A percentile compares a stretch with the other conserved stretches of the same genome.
Conservation (phyloP, 1,140 invertebrate species). For the Pemphigus obesinymphae region DNA sequence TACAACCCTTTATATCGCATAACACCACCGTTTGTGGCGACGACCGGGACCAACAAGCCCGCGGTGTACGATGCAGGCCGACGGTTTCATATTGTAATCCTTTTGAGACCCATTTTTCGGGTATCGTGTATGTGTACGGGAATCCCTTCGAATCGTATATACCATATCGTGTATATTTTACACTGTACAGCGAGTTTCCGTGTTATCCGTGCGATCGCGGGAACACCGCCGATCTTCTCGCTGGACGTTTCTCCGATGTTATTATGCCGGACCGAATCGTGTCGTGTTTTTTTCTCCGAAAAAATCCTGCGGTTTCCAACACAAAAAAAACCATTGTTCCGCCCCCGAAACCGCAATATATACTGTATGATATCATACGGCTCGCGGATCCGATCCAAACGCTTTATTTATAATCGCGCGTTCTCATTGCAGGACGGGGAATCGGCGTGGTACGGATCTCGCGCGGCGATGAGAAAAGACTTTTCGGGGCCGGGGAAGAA, state of each 20-base stretch:
- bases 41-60: background rate
- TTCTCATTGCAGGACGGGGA: background rate
- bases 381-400: background rate
- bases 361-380: too few relatives aligned
- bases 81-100: background rate
- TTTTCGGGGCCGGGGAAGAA: background rate
- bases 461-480: background rate
- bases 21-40: background rate
- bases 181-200: background rate
- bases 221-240: too few relatives aligned
- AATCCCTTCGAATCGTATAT: background rate
- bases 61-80: background rate
- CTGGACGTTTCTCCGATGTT: background rate
- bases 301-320: background rate
- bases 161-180: background rate
- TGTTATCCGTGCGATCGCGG: too few relatives aligned
- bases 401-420: too few relatives aligned
- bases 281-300: background rate
- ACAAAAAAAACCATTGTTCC: background rate
- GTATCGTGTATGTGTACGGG: background rate
- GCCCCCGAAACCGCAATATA: background rate
- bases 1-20: conserved; percentile 14
- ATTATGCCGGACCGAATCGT: background rate
- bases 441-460: background rate
- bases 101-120: too few relatives aligned